Percentiles rank a stretch among this genome's conserved stretches.
phyloP scores from a whole-genome alignment of 1,140 invertebrate species.

The Rhyzopertha dominica region DNA sequence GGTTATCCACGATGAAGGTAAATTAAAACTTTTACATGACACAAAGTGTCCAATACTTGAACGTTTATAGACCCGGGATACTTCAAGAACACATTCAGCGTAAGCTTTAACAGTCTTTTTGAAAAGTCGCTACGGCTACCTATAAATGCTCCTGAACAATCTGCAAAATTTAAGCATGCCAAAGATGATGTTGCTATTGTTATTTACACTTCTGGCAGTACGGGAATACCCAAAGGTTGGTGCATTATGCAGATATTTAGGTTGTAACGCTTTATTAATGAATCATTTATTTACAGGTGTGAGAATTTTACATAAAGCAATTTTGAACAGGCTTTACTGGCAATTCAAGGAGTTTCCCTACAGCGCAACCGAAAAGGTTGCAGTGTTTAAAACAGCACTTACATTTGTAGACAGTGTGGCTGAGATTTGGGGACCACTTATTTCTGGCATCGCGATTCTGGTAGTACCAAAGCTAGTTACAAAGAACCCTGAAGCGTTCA shows the following conservation, averaged over 20 bases:
- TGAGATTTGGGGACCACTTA: constrained; percentile 78
- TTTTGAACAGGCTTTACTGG: constrained; percentile 78
- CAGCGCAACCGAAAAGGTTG: constrained; percentile 55
- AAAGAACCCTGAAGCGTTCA: constrained; percentile 68
- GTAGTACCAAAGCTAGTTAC: constrained; percentile 66
- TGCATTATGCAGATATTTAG: constrained; percentile 32
- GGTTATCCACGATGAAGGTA: constrained; percentile 59
- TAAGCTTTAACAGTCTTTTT: constrained; percentile 27
- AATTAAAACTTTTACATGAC: constrained; percentile 1
- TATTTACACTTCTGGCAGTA: constrained; percentile 90
- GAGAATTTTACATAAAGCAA: constrained; percentile 70
- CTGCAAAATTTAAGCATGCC: no score
- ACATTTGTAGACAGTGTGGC: constrained; percentile 84
- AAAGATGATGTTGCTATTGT: constrained; percentile 64
- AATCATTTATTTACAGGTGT: constrained; percentile 55
- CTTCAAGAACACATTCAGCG: constrained; percentile 27
- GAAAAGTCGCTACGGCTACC: constrained; percentile 17
- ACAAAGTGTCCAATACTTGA: neutral
- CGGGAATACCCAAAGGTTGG: constrained; percentile 83
- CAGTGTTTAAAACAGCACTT: constrained; percentile 81
- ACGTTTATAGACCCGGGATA: constrained; percentile 24
- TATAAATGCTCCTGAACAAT: no score
- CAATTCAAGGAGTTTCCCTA: constrained; percentile 77
- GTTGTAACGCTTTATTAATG: constrained; percentile 3
- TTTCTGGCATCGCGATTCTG: constrained; percentile 65